Base-by-base conservation (phyloP, 2,888 invertebrate genomes). In the Listrodromus nycthemerus region DNA sequence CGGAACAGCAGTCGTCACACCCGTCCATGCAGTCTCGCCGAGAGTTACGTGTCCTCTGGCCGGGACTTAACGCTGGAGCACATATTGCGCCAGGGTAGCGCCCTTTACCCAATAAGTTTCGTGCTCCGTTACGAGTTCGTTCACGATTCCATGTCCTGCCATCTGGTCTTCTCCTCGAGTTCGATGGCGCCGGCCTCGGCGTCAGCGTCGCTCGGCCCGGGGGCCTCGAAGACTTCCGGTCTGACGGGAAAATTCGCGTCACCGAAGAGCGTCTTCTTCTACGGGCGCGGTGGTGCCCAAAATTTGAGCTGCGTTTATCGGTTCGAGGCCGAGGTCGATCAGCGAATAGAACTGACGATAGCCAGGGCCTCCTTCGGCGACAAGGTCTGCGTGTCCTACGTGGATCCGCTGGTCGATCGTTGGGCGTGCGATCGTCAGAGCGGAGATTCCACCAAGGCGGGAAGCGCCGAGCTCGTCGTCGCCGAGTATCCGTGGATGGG, bases 121-220 rank as follows among this genome's bases (percentile, higher is more conserved):
- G 95, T 96, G 55, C 95, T 97, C 4, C 95, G 96, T 73, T 97
- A 97, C 93, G 97, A 97, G 93, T 97, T 97, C 91, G 96, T 97
- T 24, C 97, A 97, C 92, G 92, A 93, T 73, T 90, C 93, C 37
- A 88, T 89, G 67, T 91, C 93, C 21, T 93, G 93, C 74, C 91
- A 93, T 75, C 90, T 91, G 48, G 90, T 94, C 27, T 94, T 94
- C 87, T 87, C 90, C 30, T 89, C 92, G 27, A 86, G 90, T 3
- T 86, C 90, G 24, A 83, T 87, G 45, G 80, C 85, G 74, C 87
- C 88, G 79, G 73, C 67, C 0, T 80, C 88, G 16, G 89, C 90
- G 21, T 90, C 92, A 1, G 85, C 87, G 0, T 83, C 89, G 0
- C 79, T 87, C 30, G 77, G 86, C 10, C 66, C 87, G 5, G 67